These are phyloP conservation scores for Rhea americana DNA, from an alignment of 2,113 vertebrate genomes.

Conservation along the genomic window DNA sequence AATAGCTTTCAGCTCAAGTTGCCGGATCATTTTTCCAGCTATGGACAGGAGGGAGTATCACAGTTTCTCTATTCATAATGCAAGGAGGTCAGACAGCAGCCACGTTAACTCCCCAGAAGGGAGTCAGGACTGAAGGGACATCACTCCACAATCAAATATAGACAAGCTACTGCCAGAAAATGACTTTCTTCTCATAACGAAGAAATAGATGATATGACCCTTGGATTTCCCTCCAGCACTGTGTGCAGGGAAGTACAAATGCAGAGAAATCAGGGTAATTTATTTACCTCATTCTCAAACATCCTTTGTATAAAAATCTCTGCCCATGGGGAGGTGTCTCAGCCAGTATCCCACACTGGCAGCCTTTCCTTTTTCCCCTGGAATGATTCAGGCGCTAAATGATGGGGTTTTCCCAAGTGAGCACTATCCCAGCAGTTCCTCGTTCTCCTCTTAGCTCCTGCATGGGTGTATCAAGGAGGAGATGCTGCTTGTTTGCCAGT, in stretches of 20 bases:
- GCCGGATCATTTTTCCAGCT: background rate
- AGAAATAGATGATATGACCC: background rate
- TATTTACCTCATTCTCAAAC: background rate
- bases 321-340: fast-evolving
- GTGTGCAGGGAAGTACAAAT: background rate
- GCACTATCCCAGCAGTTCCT: fast-evolving
- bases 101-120: background rate
- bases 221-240: background rate
- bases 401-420: fast-evolving
- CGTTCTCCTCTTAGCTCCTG: background rate
- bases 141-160: background rate
- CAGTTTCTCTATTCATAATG: background rate
- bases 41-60: background rate
- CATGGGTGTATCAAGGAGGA: background rate
- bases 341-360: background rate
- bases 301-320: fast-evolving
- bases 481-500: fast-evolving
- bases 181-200: background rate
- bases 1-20: background rate
- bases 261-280: fast-evolving
- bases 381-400: fast-evolving
- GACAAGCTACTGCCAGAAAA: background rate
- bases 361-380: background rate
- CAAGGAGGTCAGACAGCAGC: background rate
- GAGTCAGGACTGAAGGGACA: background rate